These are phyloP conservation scores for Iguana delicatissima DNA, from an alignment of 2,797 vertebrate species.

Conservation along the genomic window DNA sequence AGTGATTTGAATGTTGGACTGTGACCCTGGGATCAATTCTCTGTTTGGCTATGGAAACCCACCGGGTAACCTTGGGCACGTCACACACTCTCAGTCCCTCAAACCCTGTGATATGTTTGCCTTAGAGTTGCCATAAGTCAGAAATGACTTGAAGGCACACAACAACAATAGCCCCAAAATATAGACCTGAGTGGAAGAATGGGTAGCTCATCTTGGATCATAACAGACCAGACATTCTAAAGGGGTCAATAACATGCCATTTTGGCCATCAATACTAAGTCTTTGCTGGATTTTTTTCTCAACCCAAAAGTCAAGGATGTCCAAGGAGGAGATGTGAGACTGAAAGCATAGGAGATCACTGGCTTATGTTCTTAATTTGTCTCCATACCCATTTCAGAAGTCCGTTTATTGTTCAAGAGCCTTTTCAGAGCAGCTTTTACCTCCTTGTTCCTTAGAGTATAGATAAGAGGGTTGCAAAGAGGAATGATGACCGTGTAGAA, in stretches of 20 bases:
- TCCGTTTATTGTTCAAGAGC: neutral
- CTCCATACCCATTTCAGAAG: neutral
- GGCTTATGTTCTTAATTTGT: neutral
- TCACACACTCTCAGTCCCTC: no score
- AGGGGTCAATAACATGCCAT: neutral
- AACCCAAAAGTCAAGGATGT: neutral
- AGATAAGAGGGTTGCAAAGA: slow-evolving; percentile 72
- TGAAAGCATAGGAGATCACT: neutral
- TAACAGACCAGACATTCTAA: neutral
- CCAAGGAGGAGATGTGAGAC: neutral
- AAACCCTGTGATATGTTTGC: no score
- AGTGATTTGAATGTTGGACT: no score
- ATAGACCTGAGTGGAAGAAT: neutral
- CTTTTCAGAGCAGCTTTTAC: slow-evolving; percentile 48
- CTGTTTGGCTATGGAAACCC: no score
- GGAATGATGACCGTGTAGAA: slow-evolving; percentile 70
- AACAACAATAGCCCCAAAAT: no score
- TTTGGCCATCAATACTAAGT: neutral
- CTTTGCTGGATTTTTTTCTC: neutral
- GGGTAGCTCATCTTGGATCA: neutral
- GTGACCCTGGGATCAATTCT: no score
- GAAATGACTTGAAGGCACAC: no score
- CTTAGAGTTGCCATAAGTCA: no score
- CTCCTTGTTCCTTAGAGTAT: slow-evolving; percentile 70
- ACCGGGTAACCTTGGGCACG: no score